phyloP scores from a whole-genome alignment of 2,888 invertebrate species.

The Caenorhabditis japonica region DNA sequence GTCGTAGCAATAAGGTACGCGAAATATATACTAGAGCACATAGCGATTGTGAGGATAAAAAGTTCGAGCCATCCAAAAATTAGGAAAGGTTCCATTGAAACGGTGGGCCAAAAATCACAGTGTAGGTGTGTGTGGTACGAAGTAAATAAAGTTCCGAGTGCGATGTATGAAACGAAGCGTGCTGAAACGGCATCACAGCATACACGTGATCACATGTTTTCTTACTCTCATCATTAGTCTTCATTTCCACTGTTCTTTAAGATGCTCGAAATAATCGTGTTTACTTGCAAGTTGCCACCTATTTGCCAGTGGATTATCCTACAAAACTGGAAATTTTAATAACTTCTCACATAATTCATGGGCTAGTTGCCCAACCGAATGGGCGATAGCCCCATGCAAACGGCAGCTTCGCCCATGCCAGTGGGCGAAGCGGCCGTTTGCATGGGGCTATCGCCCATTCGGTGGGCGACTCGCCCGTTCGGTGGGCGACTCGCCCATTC shows the following conservation, averaged over 20 bases:
- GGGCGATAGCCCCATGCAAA: too few species aligned
- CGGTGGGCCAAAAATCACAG: background rate
- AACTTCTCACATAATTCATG: too few species aligned
- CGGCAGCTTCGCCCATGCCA: too few species aligned
- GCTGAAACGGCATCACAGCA: slow-evolving; percentile 17
- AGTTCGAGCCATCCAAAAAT: slow-evolving; percentile 11
- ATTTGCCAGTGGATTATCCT: too few species aligned
- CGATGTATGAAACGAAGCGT: slow-evolving; percentile 1
- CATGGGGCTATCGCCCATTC: too few species aligned
- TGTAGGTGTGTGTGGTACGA: too few species aligned
- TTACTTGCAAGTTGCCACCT: too few species aligned
- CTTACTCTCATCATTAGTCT: slow-evolving; percentile 4
- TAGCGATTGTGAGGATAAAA: slow-evolving; percentile 5
- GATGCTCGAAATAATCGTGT: slow-evolving; percentile 32
- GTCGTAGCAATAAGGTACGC: slow-evolving; percentile 17
- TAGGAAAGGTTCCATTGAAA: slow-evolving; percentile 17
- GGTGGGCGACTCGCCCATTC: too few species aligned
- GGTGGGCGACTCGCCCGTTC: too few species aligned
- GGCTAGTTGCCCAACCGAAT: too few species aligned
- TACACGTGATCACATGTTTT: slow-evolving; percentile 3
- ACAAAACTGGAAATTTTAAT: too few species aligned
- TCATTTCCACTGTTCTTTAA: slow-evolving; percentile 27
- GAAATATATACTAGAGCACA: slow-evolving; percentile 22
- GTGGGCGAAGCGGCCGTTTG: too few species aligned
- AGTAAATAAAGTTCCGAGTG: background rate